Percentiles rank a stretch among this genome's conserved stretches.
phyloP scores from a whole-genome alignment of 1,140 invertebrate genomes.

The Pseudomyrmex pallidus region DNA sequence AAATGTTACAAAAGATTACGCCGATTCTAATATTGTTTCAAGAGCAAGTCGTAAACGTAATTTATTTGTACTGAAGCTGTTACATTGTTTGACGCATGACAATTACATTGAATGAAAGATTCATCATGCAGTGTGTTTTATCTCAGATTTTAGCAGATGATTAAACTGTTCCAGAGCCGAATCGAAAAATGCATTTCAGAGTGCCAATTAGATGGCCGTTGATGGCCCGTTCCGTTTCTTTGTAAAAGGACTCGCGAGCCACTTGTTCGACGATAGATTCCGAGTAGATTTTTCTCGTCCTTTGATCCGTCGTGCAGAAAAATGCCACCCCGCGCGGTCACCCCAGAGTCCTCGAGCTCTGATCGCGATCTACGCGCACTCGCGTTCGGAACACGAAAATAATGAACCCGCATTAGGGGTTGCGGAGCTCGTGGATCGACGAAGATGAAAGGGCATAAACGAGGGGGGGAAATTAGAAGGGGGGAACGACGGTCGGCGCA shows the following conservation, averaged over 20 bases:
- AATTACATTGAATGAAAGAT: not conserved
- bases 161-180: slow-evolving; percentile 43
- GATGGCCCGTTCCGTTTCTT: slow-evolving; percentile 69
- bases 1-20: too few species aligned
- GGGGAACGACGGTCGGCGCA: slow-evolving; percentile 57
- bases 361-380: slow-evolving; percentile 72
- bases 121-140: not conserved
- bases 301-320: slow-evolving; percentile 68
- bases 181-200: slow-evolving; percentile 72
- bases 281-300: slow-evolving; percentile 35
- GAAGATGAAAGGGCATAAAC: slow-evolving; percentile 61
- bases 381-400: slow-evolving; percentile 79
- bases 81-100: too few species aligned
- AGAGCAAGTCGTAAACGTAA: too few species aligned
- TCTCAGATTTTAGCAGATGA: slow-evolving; percentile 65
- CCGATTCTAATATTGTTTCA: too few species aligned
- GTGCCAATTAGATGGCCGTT: slow-evolving; percentile 80
- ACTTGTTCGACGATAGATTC: slow-evolving; percentile 65
- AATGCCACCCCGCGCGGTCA: slow-evolving; percentile 66
- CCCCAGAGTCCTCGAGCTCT: slow-evolving; percentile 71
- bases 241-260: slow-evolving; percentile 60
- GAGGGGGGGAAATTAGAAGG: slow-evolving; percentile 59
- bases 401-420: slow-evolving; percentile 82
- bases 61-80: not conserved
- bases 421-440: slow-evolving; percentile 71